Conservation (phyloP, 2,888 invertebrate species). For the Bugula neritina region DNA sequence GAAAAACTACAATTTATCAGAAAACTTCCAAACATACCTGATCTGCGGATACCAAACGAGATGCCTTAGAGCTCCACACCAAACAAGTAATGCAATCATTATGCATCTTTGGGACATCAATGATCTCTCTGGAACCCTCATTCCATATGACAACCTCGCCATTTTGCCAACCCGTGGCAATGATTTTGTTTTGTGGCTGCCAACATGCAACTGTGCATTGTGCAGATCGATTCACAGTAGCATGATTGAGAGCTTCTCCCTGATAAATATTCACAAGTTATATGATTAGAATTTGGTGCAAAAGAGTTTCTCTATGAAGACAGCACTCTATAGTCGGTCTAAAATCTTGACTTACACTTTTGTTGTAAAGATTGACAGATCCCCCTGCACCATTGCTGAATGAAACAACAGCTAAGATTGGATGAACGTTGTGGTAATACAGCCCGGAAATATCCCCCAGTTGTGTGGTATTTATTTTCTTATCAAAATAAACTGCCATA, state of each 20-base stretch:
- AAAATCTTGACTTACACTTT: slow-evolving; percentile 62
- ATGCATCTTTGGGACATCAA: slow-evolving; percentile 60
- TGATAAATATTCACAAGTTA: slow-evolving; percentile 30
- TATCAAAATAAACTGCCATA: slow-evolving; percentile 54
- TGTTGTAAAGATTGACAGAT: slow-evolving; percentile 78
- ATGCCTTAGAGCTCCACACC: slow-evolving; percentile 71
- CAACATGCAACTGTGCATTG: slow-evolving; percentile 58
- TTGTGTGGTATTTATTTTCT: slow-evolving; percentile 41
- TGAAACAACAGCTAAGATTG: slow-evolving; percentile 77
- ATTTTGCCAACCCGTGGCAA: slow-evolving; percentile 86
- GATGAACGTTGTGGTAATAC: slow-evolving; percentile 74
- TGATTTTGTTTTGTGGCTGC: slow-evolving; percentile 77
- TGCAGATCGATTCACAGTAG: slow-evolving; percentile 39
- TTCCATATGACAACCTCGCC: slow-evolving; percentile 82
- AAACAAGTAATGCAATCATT: slow-evolving; percentile 58
- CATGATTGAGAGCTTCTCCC: slow-evolving; percentile 45
- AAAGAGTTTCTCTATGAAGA: background rate
- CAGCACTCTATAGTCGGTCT: background rate
- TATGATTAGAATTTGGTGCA: background rate
- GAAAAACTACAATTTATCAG: too few relatives aligned
- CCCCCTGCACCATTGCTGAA: slow-evolving; percentile 83
- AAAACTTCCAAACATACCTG: too few relatives aligned
- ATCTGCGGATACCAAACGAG: slow-evolving; percentile 79
- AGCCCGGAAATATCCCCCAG: slow-evolving; percentile 55
- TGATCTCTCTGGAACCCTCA: slow-evolving; percentile 55